Evolutionary conservation across 2,113 vertebrate species (phyloP).

Genomic region (Alosa alosa): DNA sequence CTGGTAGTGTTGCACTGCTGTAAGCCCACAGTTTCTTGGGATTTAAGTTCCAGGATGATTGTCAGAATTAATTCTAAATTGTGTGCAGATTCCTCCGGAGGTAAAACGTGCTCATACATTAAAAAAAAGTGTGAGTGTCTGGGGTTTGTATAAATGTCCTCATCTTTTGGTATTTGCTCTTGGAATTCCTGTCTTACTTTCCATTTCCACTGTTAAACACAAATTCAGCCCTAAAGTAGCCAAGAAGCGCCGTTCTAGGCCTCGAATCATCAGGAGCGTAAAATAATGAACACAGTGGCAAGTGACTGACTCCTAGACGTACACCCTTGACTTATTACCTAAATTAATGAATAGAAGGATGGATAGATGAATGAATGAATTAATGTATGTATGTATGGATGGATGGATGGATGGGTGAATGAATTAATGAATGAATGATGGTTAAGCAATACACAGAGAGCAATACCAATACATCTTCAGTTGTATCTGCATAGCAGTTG

Average conservation of each 20-base stretch:
- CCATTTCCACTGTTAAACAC: conserved; percentile 8
- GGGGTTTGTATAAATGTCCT: conserved; percentile 1
- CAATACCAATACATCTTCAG: not conserved
- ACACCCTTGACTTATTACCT: not conserved
- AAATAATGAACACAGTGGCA: not conserved
- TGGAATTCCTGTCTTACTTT: not conserved
- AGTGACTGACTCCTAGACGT: not conserved
- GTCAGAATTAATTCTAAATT: not conserved
- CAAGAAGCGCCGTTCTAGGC: not conserved
- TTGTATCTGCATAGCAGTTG: not conserved
- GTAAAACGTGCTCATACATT: not conserved
- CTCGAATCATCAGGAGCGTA: not conserved
- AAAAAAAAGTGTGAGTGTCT: conserved; percentile 6
- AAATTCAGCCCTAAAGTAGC: not conserved
- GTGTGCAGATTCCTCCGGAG: not conserved
- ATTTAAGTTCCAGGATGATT: not conserved
- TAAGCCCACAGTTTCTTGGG: not conserved
- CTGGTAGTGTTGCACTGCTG: not conserved
- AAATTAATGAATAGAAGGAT: not conserved
- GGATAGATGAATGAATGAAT: not conserved
- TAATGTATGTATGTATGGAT: not conserved
- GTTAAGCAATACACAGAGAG: not conserved
- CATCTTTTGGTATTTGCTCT: conserved; percentile 11
- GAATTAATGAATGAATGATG: not conserved
- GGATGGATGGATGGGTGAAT: not conserved